phyloP scores from a whole-genome alignment of 2,797 vertebrate genomes.

The Sciaenops ocellatus region DNA sequence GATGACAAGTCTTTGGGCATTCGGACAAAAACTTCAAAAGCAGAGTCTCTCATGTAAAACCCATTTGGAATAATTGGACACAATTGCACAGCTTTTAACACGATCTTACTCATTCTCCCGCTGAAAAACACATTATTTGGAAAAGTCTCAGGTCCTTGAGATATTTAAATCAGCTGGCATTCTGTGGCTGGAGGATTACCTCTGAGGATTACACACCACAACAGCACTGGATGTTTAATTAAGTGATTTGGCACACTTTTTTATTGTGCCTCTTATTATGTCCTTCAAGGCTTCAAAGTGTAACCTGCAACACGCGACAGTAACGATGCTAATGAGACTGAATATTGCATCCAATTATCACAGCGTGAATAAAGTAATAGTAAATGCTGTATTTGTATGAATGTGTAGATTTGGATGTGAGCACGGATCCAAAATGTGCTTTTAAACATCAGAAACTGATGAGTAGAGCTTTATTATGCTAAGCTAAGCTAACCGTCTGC shows the following conservation, averaged over 20 bases:
- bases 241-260: constrained; percentile 46
- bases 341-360: constrained; percentile 11
- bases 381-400: not conserved
- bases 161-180: constrained; percentile 59
- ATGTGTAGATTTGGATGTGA: not conserved
- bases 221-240: constrained; percentile 58
- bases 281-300: constrained; percentile 35
- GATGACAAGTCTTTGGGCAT: constrained; percentile 2
- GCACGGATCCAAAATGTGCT: not conserved
- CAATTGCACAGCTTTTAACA: not conserved
- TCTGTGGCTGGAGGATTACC: constrained; percentile 39
- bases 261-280: constrained; percentile 36
- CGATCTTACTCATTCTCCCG: constrained; percentile 18
- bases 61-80: constrained; percentile 11
- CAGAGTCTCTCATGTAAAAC: constrained; percentile 7
- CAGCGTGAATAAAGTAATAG: not conserved
- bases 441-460: not conserved
- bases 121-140: constrained; percentile 31
- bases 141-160: constrained; percentile 36
- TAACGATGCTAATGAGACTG: constrained; percentile 32
- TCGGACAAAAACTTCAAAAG: constrained; percentile 23
- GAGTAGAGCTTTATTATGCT: not conserved
- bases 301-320: constrained; percentile 31
- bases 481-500: not conserved
- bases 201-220: constrained; percentile 51